Evolutionary conservation across 2,888 invertebrate species (phyloP), one percentile per base, ranked within the genome.

Genomic region (Acanthoscelides obtectus): DNA sequence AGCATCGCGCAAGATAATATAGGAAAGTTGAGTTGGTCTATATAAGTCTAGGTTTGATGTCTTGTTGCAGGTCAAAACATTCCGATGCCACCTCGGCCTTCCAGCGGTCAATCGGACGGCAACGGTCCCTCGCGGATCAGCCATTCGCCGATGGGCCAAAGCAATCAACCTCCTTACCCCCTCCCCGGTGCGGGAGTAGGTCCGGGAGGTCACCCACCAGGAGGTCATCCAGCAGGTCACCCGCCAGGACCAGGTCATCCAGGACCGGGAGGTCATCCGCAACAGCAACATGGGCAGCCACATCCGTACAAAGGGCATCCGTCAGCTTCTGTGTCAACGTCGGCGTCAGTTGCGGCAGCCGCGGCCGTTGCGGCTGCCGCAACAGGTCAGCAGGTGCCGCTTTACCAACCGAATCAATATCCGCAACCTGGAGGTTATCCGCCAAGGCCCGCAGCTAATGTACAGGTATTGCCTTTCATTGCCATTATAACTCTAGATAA

Each of bases 11-110:
- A n/a, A n/a, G n/a, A n/a, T n/a, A n/a, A n/a, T n/a, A n/a, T n/a
- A n/a, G n/a, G n/a, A n/a, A n/a, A n/a, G n/a, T n/a, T n/a, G n/a
- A n/a, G n/a, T n/a, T n/a, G n/a, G n/a, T n/a, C n/a, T n/a, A n/a
- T n/a, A n/a, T n/a, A n/a, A n/a, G n/a, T n/a, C n/a, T n/a, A n/a
- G n/a, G n/a, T n/a, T n/a, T 12, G 45, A 12, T 45, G 12, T 12
- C 1, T 45, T 45, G 45, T 71, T 71, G 63, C 75, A 94, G 94
- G 93, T 85, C 94, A 94, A 91, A 96, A 93, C 92, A 93, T 95
- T 92, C 94, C 95, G 88, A 96, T 97, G 93, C 96, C 97, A 86
- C 95, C 95, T 85, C 92, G 97, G 85, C 97, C 97, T 86, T 94
- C 96, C 83, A 96, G 96, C 86, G 90, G 91, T 84, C 92, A 88